Conservation (phyloP, 2,113 vertebrate genomes). For the Aleadryas rufinucha region DNA sequence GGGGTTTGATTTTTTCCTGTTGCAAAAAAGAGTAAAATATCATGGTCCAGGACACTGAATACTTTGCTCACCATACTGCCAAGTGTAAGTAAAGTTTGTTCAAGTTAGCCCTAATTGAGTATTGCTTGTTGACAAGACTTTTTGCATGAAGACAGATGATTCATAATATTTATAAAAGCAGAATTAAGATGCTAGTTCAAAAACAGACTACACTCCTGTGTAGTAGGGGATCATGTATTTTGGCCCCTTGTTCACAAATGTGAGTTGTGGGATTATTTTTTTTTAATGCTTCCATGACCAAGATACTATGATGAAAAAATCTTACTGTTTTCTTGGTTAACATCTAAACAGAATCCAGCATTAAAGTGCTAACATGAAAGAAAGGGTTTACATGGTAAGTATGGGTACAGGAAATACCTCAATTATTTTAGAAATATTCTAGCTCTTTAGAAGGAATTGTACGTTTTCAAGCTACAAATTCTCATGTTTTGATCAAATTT, state of each 20-base stretch:
- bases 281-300: conserved; percentile 17
- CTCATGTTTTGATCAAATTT: neutral
- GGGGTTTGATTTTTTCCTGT: neutral
- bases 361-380: conserved; percentile 73
- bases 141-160: conserved; percentile 3
- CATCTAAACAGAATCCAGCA: conserved; percentile 37
- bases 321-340: conserved; percentile 36
- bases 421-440: conserved; percentile 46
- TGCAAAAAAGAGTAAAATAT: neutral
- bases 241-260: conserved; percentile 9
- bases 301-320: neutral
- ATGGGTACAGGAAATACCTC: conserved; percentile 52
- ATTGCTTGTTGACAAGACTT: neutral
- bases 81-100: conserved; percentile 10
- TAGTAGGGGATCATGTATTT: neutral
- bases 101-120: neutral
- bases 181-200: neutral
- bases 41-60: conserved; percentile 37
- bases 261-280: neutral
- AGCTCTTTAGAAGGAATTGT: conserved; percentile 49
- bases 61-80: conserved; percentile 8
- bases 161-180: conserved; percentile 16
- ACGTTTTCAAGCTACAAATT: conserved; percentile 35
- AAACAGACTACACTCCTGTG: neutral
- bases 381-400: conserved; percentile 9